Conservation (phyloP, 2,797 vertebrate genomes). For the Cirrhinus mrigala region DNA sequence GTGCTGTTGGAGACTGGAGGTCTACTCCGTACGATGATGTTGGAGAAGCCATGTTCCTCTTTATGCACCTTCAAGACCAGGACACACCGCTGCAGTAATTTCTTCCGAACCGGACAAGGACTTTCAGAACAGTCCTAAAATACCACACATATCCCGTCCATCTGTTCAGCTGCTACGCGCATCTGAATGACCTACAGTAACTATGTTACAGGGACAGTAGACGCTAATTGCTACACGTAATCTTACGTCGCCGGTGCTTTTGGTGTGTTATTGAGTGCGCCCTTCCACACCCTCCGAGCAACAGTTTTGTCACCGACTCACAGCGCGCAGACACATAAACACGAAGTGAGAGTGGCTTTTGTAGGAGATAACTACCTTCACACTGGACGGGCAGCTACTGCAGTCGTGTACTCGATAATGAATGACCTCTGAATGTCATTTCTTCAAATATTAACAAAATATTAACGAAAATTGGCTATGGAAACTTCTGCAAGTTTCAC, state of each 20-base stretch:
- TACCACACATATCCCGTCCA: neutral
- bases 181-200: slow-evolving; percentile 19
- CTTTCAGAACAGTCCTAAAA: neutral
- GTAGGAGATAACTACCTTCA: neutral
- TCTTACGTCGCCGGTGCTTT: slow-evolving; percentile 23
- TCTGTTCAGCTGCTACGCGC: neutral
- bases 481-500: neutral
- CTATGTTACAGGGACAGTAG: neutral
- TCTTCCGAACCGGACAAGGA: neutral
- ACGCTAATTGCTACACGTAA: slow-evolving; percentile 2
- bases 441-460: neutral
- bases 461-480: neutral
- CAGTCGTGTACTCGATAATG: neutral
- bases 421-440: neutral
- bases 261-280: neutral
- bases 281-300: slow-evolving; percentile 2
- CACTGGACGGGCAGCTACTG: neutral
- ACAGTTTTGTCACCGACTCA: slow-evolving; percentile 14
- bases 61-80: slow-evolving; percentile 62
- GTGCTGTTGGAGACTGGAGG: slow-evolving; percentile 77
- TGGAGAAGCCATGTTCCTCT: slow-evolving; percentile 79
- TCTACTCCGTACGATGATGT: slow-evolving; percentile 76
- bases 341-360: neutral
- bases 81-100: slow-evolving; percentile 25
- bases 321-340: neutral